Evolutionary conservation across 2,113 vertebrate species (phyloP).

Genomic region (Nicator chloris): DNA sequence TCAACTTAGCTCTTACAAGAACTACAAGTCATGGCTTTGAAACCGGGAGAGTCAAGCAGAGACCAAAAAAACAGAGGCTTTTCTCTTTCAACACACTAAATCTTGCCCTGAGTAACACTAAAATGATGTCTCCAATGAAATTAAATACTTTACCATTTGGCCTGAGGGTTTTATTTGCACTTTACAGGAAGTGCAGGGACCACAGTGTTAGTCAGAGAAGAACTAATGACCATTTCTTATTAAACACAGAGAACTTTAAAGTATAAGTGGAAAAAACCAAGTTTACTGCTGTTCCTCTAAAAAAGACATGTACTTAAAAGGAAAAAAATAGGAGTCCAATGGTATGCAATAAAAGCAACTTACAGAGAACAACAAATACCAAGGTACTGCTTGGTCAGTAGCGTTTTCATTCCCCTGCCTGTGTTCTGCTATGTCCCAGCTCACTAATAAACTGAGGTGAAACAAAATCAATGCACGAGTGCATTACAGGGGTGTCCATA

Average conservation of each 20-base stretch:
- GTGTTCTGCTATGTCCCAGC: not conserved
- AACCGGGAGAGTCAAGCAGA: not conserved
- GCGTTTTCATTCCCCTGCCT: not conserved
- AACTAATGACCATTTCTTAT: slow-evolving; percentile 41
- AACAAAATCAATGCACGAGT: not conserved
- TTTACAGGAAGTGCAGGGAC: slow-evolving; percentile 38
- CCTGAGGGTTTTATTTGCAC: slow-evolving; percentile 34
- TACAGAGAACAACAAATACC: not conserved
- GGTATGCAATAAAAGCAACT: not conserved
- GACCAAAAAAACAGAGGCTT: not conserved
- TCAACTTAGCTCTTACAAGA: not conserved
- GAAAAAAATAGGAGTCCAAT: not conserved
- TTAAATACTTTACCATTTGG: slow-evolving; percentile 49
- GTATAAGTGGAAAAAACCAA: not conserved
- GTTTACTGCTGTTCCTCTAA: not conserved
- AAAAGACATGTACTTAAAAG: not conserved
- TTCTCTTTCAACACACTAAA: not conserved
- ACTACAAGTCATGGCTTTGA: not conserved
- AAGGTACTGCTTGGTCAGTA: not conserved
- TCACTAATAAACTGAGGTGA: not conserved
- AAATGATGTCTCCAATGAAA: slow-evolving; percentile 41
- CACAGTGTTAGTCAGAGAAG: slow-evolving; percentile 39
- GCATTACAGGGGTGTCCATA: not conserved
- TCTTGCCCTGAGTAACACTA: not conserved
- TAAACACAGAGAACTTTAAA: slow-evolving; percentile 37